These are phyloP conservation scores for Arbacia lixula DNA, from an alignment of 53 echinoderm and acorn worm species.

Conservation along the genomic window DNA sequence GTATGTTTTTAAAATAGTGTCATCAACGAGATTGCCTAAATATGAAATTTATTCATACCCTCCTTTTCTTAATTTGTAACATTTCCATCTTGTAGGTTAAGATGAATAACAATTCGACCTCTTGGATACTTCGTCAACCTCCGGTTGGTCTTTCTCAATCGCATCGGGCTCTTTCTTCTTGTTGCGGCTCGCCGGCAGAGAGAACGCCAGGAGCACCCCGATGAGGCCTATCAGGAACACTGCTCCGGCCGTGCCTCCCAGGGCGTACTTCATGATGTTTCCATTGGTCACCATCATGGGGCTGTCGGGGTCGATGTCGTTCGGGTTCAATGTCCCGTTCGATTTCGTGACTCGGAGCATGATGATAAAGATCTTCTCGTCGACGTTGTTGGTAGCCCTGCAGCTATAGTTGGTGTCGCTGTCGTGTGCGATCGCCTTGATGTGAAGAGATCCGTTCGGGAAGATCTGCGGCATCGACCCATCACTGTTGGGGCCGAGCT, in stretches of 20 bases:
- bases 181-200: constrained; percentile 3
- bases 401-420: constrained; percentile 30
- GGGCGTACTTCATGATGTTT: constrained; percentile 12
- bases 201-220: constrained; percentile 10
- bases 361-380: constrained; percentile 14
- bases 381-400: constrained; percentile 42
- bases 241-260: constrained; percentile 25
- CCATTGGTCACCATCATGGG: too few species aligned
- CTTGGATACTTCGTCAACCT: too few species aligned
- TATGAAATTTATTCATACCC: too few species aligned
- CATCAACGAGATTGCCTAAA: too few species aligned
- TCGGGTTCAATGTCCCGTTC: background rate
- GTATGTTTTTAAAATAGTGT: too few species aligned
- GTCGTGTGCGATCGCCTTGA: background rate
- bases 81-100: too few species aligned
- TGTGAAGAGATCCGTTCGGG: constrained; percentile 19
- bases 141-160: background rate
- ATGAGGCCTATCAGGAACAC: constrained; percentile 28
- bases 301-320: background rate
- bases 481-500: background rate
- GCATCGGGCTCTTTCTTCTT: constrained; percentile 4
- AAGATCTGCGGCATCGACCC: background rate
- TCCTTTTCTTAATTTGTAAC: too few species aligned
- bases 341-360: constrained; percentile 2
- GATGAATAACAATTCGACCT: too few species aligned